Base-by-base conservation (phyloP, 2,113 vertebrate species). In the Montifringilla adamsi region DNA sequence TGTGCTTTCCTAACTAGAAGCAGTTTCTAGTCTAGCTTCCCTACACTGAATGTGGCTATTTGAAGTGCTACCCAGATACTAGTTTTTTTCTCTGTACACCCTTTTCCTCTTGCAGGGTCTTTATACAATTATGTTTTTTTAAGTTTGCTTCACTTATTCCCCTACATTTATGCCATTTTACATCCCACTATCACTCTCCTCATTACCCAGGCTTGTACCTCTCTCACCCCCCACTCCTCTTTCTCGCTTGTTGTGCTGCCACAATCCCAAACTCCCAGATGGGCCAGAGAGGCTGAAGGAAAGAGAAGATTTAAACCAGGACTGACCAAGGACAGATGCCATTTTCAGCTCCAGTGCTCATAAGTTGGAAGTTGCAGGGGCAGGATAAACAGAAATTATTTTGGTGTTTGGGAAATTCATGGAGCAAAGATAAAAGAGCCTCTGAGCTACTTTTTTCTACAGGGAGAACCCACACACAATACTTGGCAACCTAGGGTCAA, bases 1-100 rank as follows among this genome's bases (percentile, higher is more conserved):
- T 73, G n/a, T 73, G 59, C 73, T 89, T 64, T 90, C 44, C 31
- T 58, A 60, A 77, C 37, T 43, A 81, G 67, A 94, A 64, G 50
- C 83, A 94, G 64, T 49, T 78, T 59, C 47, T 78, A 33, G 73
- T 68, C 79, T 60, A 63, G 55, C 60, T 90, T 67, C 52, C 76
- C 81, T 24, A 86, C 39, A 63, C 27, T 70, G 43, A 74, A 92
- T n/a, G 73, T 55, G 26, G 43, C 63, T 81, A n/a, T 60, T 92
- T 3, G 11, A 88, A 90, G 60, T 5, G 3, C 52, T 81, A 84
- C 26, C 24, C 11, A 3, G 39, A 74, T 47, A 89, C 26, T 78
- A 58, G 3, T 0, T 24, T 80, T 80, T 89, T 58, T 67, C 60
- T 75, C 62, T 7, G 1, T 39, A 75, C 33, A 67, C 10, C 2